phyloP scores from a whole-genome alignment of 2,113 vertebrate species.

The Todiramphus chloris region DNA sequence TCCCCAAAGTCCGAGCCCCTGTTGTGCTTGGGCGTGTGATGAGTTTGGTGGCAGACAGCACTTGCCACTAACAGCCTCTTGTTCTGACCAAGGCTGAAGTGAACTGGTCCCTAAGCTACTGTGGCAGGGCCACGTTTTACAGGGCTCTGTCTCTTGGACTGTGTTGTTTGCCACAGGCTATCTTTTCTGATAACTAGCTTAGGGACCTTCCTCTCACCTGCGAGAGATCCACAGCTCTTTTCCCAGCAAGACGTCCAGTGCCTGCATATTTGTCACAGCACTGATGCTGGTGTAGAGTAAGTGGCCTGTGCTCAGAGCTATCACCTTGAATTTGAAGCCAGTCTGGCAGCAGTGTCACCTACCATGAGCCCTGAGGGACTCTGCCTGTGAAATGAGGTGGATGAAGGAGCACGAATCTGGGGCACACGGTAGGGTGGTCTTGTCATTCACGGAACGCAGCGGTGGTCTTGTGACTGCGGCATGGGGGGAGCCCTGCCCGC shows the following conservation, averaged over 20 bases:
- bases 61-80: background rate
- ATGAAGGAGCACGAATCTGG: background rate
- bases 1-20: background rate
- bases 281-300: background rate
- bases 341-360: background rate
- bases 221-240: background rate
- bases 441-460: background rate
- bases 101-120: background rate
- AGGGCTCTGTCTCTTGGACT: background rate
- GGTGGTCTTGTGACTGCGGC: background rate
- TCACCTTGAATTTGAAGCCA: background rate
- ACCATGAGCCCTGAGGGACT: background rate
- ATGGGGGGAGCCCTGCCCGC: background rate
- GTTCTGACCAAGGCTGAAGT: background rate
- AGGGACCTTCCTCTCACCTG: background rate
- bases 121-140: background rate
- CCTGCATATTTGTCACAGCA: rapidly evolving
- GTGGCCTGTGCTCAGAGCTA: background rate
- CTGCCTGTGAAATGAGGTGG: background rate
- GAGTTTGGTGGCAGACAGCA: background rate
- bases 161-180: background rate
- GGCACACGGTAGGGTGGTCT: background rate
- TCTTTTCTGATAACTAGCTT: background rate
- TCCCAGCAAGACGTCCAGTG: background rate
- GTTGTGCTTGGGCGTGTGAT: background rate